phyloP scores from a whole-genome alignment of 2,113 vertebrate species.

The Corythornis vintsioides region DNA sequence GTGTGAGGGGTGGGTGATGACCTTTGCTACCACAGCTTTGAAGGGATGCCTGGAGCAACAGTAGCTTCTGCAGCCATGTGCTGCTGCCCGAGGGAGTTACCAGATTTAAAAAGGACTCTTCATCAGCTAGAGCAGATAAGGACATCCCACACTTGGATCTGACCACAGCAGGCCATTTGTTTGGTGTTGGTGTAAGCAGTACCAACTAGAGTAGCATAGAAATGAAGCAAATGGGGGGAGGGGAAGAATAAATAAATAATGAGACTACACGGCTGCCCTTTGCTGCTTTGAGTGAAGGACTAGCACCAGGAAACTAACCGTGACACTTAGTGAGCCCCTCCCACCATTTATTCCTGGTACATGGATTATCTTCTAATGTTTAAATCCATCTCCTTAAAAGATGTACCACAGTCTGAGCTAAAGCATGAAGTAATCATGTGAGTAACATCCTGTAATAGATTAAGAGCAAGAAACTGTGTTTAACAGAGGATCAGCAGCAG shows the following conservation, averaged over 20 bases:
- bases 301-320: neutral
- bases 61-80: neutral
- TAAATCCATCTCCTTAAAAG: neutral
- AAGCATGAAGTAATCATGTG: neutral
- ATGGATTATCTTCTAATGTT: neutral
- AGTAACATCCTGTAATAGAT: neutral
- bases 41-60: neutral
- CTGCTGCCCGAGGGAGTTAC: neutral
- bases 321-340: neutral
- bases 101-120: neutral
- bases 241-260: neutral
- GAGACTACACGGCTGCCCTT: neutral
- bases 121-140: neutral
- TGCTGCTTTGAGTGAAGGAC: neutral
- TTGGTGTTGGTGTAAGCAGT: neutral
- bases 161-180: neutral
- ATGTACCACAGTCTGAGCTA: neutral
- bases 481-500: neutral
- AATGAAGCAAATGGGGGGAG: fast-evolving
- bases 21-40: neutral
- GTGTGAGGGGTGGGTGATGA: too few relatives aligned
- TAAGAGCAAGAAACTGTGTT: neutral
- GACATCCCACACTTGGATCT: neutral
- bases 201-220: neutral
- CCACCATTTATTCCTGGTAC: neutral